These are phyloP conservation scores for Eriosoma lanigerum DNA, from an alignment of 1,140 invertebrate genomes.

Conservation along the genomic window DNA sequence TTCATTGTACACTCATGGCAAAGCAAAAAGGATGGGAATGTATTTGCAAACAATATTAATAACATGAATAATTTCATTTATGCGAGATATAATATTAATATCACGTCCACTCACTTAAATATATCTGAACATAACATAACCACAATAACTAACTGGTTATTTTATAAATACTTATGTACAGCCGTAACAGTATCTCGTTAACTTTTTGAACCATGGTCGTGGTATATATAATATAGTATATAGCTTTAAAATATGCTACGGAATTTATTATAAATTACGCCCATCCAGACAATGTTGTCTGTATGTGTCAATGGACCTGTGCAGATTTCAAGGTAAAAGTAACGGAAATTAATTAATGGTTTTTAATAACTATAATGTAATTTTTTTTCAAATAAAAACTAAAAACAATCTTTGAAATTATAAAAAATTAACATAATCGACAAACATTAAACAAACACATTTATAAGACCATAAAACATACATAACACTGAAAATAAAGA, in stretches of 20 bases:
- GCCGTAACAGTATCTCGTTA: background rate
- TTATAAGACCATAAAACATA: too few relatives aligned
- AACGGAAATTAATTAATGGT: too few relatives aligned
- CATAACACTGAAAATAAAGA: too few relatives aligned
- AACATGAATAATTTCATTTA: background rate
- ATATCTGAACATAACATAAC: background rate
- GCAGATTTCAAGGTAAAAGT: too few relatives aligned
- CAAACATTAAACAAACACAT: too few relatives aligned
- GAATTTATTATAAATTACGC: conserved; percentile 21
- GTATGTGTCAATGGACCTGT: background rate
- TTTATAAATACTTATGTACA: background rate
- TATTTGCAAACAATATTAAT: conserved; percentile 10
- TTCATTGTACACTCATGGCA: background rate
- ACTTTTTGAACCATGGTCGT: background rate
- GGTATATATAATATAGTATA: background rate
- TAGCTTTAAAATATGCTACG: background rate
- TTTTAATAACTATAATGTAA: too few relatives aligned
- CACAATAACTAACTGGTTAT: background rate
- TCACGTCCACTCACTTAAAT: background rate
- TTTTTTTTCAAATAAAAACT: too few relatives aligned
- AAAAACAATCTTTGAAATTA: too few relatives aligned
- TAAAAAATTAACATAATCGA: too few relatives aligned
- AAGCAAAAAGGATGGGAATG: background rate
- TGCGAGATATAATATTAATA: background rate
- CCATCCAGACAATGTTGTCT: background rate